Base-by-base conservation (phyloP, 2,888 invertebrate genomes). In the Drosophila nr. perissopoda region DNA sequence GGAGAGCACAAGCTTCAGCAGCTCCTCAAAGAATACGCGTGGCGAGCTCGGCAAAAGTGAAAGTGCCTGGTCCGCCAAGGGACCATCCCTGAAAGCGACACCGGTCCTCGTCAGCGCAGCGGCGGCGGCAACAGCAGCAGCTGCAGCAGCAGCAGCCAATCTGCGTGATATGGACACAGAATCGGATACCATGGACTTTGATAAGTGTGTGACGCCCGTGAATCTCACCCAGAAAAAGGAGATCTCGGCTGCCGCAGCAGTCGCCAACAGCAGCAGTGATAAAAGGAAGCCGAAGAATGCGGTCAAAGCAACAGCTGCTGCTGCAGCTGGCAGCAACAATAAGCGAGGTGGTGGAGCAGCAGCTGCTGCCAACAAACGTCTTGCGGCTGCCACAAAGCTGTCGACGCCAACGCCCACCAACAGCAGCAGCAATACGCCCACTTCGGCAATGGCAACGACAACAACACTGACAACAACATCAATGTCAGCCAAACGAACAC, bases 61-160 rank as follows among this genome's bases (percentile, higher is more conserved):
- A 77, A 92, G 92, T 60, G 92, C 92, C 40, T 93, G 93, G 93
- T 93, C 93, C 0, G 92, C 92, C 10, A 93, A 93, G 79, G 93
- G 93, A 0, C 93, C 93, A 0, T 93, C 93, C 0, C 66, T 93
- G 2, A 93, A 93, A 76, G 92, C 93, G 1, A 93, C 92, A 2
- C 92, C 93, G 0, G 93, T 93, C 21, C 84, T 92, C 48, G 88
- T 91, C 7, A 87, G 76, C 29, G 57, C 87, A 11, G 73, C 86
- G 21, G 67, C 82, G 18, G 49, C 72, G 71, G 58, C 87, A n/a
- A 67, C 81, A 27, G n/a, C 71, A 79, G 42, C 60, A 31, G 56
- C 29, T 16, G 34, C 53, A 16, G 68, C 82, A 18, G 18, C 65
- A 16, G 57, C 36, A n/a, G 36, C 57, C n/a, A 70, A 61, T 51